phyloP scores from a whole-genome alignment of 1,140 invertebrate genomes.

The Campoletis sonorensis region DNA sequence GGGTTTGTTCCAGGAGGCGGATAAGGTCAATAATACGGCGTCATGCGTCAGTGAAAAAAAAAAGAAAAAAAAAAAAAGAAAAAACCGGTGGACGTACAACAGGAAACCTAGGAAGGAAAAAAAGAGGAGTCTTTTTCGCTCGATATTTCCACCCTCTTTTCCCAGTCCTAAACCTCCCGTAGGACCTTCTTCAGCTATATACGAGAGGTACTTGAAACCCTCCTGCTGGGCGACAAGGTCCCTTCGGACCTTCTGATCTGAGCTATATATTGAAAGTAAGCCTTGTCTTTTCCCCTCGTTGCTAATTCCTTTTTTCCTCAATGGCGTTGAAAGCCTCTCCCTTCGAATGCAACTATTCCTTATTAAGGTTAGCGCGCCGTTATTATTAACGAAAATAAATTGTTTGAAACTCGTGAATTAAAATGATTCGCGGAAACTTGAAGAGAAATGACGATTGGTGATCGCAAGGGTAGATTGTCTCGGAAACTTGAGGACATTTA shows the following conservation, averaged over 20 bases:
- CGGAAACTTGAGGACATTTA: not conserved
- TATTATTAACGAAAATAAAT: too few relatives aligned
- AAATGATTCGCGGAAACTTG: too few relatives aligned
- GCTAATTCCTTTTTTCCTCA: not conserved
- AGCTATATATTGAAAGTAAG: not conserved
- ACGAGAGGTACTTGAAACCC: not conserved
- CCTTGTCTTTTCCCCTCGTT: conserved; percentile 8
- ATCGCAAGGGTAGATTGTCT: not conserved
- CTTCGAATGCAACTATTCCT: too few relatives aligned
- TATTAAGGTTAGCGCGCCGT: too few relatives aligned
- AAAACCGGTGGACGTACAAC: conserved; percentile 29
- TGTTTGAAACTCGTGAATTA: too few relatives aligned
- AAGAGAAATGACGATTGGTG: not conserved
- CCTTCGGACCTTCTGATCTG: not conserved
- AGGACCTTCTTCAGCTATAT: conserved; percentile 1
- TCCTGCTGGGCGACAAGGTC: not conserved
- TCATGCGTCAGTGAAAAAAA: conserved; percentile 62
- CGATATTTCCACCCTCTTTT: conserved; percentile 54
- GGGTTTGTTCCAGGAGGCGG: conserved; percentile 60
- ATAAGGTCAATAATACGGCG: conserved; percentile 64
- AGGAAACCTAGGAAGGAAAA: too few relatives aligned
- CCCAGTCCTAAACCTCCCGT: not conserved
- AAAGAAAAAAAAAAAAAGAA: conserved; percentile 45
- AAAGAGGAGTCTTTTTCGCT: conserved; percentile 33
- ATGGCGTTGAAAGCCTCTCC: too few relatives aligned